Base-by-base conservation (phyloP, 2,888 invertebrate species). In the Branchipolynoe longqiensis region DNA sequence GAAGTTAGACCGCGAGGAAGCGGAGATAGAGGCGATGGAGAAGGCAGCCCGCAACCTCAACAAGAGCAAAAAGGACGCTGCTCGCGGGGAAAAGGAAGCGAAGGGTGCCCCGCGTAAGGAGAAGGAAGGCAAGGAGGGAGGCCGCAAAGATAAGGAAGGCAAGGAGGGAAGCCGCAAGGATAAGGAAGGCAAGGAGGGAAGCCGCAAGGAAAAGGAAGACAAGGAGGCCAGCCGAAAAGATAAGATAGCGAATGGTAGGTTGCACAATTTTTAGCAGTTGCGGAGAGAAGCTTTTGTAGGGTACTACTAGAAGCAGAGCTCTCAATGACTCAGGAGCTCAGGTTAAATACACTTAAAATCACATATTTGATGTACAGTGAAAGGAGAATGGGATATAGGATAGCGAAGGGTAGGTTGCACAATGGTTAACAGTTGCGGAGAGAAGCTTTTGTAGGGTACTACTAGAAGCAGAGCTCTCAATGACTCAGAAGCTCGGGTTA, bases 1-100 rank as follows among this genome's bases (percentile, higher is more conserved):
- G 85, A 89, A 91, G 82, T 87, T 94, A 81, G 93, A 94, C 85
- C 91, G 91, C 41, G 93, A 93, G 88, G 94, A 94, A 88, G 88
- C 89, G 41, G 88, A 90, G 56, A 90, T 94, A 4, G 90, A 90
- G 82, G 89, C 91, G 62, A 88, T 94, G 88, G 94, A 94, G 89
- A 90, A 91, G 86, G 90, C 91, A 82, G 93, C 93, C 3, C 83
- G 91, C 62, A 31, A 31, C 22, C 59, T 40, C 14, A 64, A 36
- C 40, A 62, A 59, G n/a, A 59, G 31, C 31, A 22, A 58, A 31
- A 82, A 82, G 56, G 82, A 22, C 12, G 54, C 82, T 18, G 25
- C 28, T 25, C 6, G 40, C 40, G 48, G 48, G n/a, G 83, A 83
- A 12, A 83, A 83, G 62, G 62, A 40, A 38, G 62, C 59, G 28